Conservation (phyloP, 2,888 invertebrate species). For the Polymixis flavicincta region DNA sequence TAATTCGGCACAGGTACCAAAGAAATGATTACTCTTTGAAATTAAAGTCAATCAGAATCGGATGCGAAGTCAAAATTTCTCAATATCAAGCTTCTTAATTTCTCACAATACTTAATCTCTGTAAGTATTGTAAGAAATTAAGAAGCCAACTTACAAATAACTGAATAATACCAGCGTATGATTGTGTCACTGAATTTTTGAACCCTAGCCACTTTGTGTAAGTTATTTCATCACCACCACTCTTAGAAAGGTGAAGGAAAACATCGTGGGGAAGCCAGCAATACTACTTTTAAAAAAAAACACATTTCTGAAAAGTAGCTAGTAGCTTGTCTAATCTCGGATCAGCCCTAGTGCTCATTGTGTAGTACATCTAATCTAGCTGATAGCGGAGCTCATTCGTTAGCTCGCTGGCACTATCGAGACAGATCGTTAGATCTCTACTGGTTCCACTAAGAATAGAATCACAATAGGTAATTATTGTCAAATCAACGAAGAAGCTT, state of each 20-base stretch:
- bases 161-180: no score
- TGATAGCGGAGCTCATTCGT: conserved; percentile 13
- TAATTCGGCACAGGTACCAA: no score
- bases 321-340: background rate
- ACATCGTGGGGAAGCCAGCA: no score
- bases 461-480: background rate
- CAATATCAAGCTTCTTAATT: background rate
- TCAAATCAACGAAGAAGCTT: background rate
- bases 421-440: background rate
- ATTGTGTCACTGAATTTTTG: no score
- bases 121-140: no score
- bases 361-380: conserved; percentile 28
- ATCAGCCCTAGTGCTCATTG: conserved; percentile 14
- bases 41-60: background rate
- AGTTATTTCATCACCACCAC: no score
- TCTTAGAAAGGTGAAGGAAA: no score
- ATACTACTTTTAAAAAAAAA: background rate
- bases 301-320: background rate
- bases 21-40: no score
- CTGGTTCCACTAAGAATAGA: background rate
- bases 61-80: background rate
- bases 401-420: conserved; percentile 10
- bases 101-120: no score
- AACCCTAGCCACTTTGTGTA: no score
- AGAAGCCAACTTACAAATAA: no score